Conservation (phyloP, 2,797 vertebrate genomes). For the Acanthis flammea region DNA sequence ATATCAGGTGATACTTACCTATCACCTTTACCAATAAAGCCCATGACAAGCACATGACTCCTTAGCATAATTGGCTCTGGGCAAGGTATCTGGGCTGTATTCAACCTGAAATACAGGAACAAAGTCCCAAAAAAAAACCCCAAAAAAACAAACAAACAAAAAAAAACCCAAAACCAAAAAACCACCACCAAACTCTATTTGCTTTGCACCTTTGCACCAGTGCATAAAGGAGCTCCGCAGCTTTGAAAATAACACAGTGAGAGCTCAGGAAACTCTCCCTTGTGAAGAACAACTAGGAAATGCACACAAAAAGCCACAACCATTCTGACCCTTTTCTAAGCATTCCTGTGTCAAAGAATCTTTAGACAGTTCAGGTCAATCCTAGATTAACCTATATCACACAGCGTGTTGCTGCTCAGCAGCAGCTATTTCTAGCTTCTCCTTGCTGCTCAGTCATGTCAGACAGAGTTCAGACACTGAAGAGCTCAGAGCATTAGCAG, state of each 20-base stretch:
- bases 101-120: constrained; percentile 77
- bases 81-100: constrained; percentile 87
- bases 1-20: constrained; percentile 74
- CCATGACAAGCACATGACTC: constrained; percentile 94
- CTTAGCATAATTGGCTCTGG: constrained; percentile 90
- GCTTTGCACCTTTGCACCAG: background rate
- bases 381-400: constrained; percentile 1
- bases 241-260: background rate
- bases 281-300: background rate
- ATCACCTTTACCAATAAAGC: constrained; percentile 91
- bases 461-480: background rate
- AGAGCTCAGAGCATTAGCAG: background rate
- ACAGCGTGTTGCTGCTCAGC: background rate
- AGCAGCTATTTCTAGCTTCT: background rate
- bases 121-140: background rate
- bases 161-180: background rate
- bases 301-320: background rate
- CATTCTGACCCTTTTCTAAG: background rate
- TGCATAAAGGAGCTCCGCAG: background rate
- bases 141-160: background rate
- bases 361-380: constrained; percentile 14
- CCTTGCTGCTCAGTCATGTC: background rate
- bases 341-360: background rate
- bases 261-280: background rate
- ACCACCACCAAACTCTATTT: background rate